These are phyloP conservation scores for Aythya fuligula DNA, from an alignment of 2,797 vertebrate species.

Conservation along the genomic window DNA sequence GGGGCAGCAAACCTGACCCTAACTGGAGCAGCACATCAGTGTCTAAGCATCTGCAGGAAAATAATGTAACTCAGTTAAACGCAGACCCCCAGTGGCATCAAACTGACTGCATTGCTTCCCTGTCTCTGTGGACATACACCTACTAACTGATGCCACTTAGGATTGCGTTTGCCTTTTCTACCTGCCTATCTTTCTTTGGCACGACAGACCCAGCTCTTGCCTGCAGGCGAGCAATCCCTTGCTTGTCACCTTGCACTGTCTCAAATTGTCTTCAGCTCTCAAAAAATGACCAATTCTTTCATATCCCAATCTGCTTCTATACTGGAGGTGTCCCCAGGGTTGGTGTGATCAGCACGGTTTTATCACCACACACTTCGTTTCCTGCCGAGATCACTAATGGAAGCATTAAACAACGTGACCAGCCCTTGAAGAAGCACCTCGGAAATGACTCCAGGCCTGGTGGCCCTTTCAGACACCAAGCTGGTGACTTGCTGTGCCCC, in stretches of 20 bases:
- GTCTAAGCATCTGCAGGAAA: background rate
- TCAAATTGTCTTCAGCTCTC: background rate
- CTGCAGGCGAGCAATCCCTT: background rate
- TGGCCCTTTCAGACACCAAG: too few relatives aligned
- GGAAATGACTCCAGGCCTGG: too few relatives aligned
- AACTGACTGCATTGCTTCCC: background rate
- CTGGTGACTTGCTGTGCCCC: too few relatives aligned
- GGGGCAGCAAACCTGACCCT: background rate
- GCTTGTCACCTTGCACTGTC: background rate
- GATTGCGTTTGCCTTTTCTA: background rate
- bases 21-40: too few relatives aligned
- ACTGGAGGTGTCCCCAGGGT: background rate
- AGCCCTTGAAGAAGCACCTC: too few relatives aligned
- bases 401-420: too few relatives aligned
- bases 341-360: background rate
- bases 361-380: background rate
- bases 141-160: fast-evolving
- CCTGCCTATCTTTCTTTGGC: background rate
- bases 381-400: too few relatives aligned
- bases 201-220: background rate
- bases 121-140: background rate
- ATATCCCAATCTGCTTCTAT: background rate
- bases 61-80: background rate
- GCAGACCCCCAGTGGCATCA: background rate
- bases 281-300: background rate